Conservation (phyloP, 2,797 vertebrate genomes). For the Lacerta viridis region DNA sequence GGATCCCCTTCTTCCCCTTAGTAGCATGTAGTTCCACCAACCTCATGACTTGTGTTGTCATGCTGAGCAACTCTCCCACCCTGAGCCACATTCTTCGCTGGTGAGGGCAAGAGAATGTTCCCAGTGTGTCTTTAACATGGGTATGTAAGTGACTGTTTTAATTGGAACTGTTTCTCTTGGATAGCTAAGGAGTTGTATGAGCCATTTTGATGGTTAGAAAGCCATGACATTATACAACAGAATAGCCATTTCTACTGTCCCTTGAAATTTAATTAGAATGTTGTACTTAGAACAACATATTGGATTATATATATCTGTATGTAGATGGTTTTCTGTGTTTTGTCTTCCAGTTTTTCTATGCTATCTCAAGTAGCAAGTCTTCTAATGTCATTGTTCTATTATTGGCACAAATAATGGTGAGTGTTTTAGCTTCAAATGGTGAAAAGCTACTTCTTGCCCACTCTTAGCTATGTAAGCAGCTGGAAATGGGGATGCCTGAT, state of each 20-base stretch:
- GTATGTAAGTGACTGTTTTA: neutral
- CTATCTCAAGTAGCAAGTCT: slow-evolving; percentile 99
- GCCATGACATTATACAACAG: neutral
- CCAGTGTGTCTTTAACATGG: neutral
- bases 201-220: neutral
- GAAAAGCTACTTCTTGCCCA: neutral
- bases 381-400: slow-evolving; percentile 99
- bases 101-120: neutral
- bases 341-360: slow-evolving; percentile 92
- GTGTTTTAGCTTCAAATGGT: slow-evolving; percentile 55
- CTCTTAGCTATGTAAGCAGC: neutral
- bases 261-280: neutral
- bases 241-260: neutral
- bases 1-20: neutral
- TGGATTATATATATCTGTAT: neutral
- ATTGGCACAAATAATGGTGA: slow-evolving; percentile 98
- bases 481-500: slow-evolving; percentile 13
- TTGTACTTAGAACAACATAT: neutral
- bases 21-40: neutral
- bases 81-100: neutral
- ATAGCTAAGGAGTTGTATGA: neutral
- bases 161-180: neutral
- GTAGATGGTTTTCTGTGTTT: slow-evolving; percentile 32
- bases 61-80: neutral
- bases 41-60: neutral